Base-by-base conservation (phyloP, 2,888 invertebrate genomes). In the Catocala sponsa region DNA sequence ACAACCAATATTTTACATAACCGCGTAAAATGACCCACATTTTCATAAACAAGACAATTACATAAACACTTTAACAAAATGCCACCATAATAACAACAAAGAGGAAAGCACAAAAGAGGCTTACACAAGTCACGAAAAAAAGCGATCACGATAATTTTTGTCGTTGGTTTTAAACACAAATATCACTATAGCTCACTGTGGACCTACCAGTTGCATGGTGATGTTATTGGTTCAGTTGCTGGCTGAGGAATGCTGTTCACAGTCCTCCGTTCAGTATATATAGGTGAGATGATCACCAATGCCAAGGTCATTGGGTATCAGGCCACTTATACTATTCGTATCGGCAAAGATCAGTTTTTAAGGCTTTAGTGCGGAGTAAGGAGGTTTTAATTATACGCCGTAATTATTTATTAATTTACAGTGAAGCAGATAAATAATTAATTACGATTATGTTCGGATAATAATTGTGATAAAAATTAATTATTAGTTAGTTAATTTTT, bases 191-290 rank as follows among this genome's bases (percentile, higher is more conserved):
- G 12, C 6, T 60, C 44, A 55, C 56, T 56, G 12, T 47, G 1
- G 41, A 63, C 92, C 82, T 87, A 94, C 93, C 93, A 89, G 85
- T 90, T 92, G 86, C 93, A 94, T 94, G 91, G 83, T 92, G 35
- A 38, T 38, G 91, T 68, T 85, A 79, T 74, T 81, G 76, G 77
- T 76, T 78, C 83, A 74, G 82, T 72, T 78, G 82, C 82, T 83
- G 81, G 79, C 82, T 75, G 76, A 78, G 78, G 90, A 92, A 89
- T 93, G 92, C 80, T 84, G 82, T 73, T 78, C 68, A 74, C 60
- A 58, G 70, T 70, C 65, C 73, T 76, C 63, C 59, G 74, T 65
- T 71, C 75, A 68, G 83, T 85, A 90, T 93, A 86, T 93, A 93
- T 93, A 93, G 82, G 78, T 79, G 74, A 76, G 67, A 70, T 71